These are phyloP conservation scores for Thecocarcelia acutangulata DNA, from an alignment of 2,888 invertebrate genomes.

Conservation along the genomic window DNA sequence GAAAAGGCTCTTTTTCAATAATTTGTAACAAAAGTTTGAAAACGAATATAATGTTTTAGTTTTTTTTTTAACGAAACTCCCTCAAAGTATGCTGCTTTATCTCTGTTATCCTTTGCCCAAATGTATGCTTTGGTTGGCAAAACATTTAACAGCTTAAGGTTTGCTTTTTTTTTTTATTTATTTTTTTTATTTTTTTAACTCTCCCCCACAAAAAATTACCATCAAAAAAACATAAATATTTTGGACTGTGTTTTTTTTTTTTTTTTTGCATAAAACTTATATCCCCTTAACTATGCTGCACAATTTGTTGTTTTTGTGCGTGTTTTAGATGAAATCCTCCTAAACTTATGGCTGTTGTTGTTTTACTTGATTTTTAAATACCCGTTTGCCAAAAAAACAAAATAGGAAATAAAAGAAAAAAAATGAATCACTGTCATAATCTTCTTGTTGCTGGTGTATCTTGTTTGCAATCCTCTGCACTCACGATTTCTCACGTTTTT, in stretches of 20 bases:
- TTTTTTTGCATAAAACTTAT: background rate
- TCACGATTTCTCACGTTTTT: constrained; percentile 52
- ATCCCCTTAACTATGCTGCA: constrained; percentile 4
- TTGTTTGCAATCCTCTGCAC: constrained; percentile 20
- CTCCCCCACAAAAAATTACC: background rate
- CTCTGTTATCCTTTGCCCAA: background rate
- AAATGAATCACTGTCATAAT: constrained; percentile 22
- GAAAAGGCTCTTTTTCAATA: too few relatives aligned
- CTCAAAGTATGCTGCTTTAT: background rate
- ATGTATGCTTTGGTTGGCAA: constrained; percentile 26
- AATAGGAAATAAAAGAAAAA: background rate
- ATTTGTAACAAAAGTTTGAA: too few relatives aligned
- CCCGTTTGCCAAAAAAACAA: constrained; percentile 10
- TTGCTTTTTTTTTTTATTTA: too few relatives aligned
- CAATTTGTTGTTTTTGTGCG: constrained; percentile 6
- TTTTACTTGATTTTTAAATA: constrained; percentile 18
- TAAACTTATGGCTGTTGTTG: background rate
- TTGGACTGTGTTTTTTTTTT: background rate
- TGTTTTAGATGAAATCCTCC: constrained; percentile 4
- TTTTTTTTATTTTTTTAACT: background rate
- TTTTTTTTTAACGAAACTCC: background rate
- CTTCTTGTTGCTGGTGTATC: constrained; percentile 17
- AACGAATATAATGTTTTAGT: too few relatives aligned
- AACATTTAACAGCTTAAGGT: constrained; percentile 5
- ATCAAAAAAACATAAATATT: background rate